Base-by-base conservation (phyloP, 1,140 invertebrate species). In the Zaprionus ornatus region DNA sequence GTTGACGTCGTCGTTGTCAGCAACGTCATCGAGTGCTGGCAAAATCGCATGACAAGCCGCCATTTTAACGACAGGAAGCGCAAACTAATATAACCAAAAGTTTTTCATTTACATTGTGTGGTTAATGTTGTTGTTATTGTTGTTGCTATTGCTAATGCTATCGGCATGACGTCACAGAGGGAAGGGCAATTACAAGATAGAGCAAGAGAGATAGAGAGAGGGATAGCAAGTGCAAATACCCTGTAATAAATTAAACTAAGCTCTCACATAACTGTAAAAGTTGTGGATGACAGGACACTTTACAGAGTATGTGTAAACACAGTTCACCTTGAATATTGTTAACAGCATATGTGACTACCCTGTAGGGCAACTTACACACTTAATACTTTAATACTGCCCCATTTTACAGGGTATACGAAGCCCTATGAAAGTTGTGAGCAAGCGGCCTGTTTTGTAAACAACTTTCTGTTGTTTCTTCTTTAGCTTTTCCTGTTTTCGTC, bases 21-120 rank as follows among this genome's bases (percentile, higher is more conserved):
- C 60, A 42, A 71, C 73, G 73, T 75, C 73, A 76, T 72, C 55
- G 23, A 60, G 54, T 19, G 40, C 62, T 45, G 27, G 10, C 3
- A 74, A 74, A 88, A 88, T 88, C 82, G 85, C 85, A 90, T 88
- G 85, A 88, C 85, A 90, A 90, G 63, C 74, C 72, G 74, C 85
- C 61, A 82, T 88, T 90, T 83, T 79, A 61, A 90, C 85, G 80
- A 70, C 69, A 76, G 57, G 61, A 85, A 82, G 85, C 75, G 69
- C 74, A 77, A 83, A 78, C 65, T 77, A 80, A 84, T 78, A 64
- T 65, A 80, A 42, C 59, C 60, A 64, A 67, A 63, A 88, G 60
- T 84, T 88, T 74, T 90, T 84, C 75, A 81, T 88, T 79, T 79
- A 87, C 73, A 74, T 63, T 74, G 57, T 77, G 57, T 42, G 68